Evolutionary conservation across 2,113 vertebrate genomes (phyloP).

Genomic region (Spheniscus mendiculus): DNA sequence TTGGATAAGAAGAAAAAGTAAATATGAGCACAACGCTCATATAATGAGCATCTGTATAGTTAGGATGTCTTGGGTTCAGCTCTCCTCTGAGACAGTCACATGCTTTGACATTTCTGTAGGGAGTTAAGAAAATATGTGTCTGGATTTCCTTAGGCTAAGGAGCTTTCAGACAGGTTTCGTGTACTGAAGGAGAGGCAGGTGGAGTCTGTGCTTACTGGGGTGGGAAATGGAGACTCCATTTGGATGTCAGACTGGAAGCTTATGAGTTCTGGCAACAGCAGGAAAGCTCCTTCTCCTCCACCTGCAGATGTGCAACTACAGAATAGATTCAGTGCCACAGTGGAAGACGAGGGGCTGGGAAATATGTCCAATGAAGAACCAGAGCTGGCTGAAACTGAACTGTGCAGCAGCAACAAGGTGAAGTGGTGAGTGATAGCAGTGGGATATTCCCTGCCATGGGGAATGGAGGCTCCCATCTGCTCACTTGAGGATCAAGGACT

Average conservation of each 20-base stretch:
- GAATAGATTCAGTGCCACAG: not conserved
- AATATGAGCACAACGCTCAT: not conserved
- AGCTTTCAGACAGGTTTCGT: not conserved
- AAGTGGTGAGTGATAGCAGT: not conserved
- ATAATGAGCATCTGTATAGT: not conserved
- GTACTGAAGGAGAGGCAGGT: not conserved
- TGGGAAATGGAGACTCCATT: not conserved
- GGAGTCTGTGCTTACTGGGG: not conserved
- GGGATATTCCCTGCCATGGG: not conserved
- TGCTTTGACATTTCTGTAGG: not conserved
- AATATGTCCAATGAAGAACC: not conserved
- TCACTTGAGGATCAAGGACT: too few species aligned
- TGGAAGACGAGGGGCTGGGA: not conserved
- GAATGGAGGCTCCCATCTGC: too few species aligned
- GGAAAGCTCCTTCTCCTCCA: not conserved
- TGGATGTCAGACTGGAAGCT: not conserved
- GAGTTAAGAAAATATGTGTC: not conserved
- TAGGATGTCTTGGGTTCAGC: not conserved
- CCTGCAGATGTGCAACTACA: not conserved
- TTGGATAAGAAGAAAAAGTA: not conserved
- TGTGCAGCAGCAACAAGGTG: not conserved
- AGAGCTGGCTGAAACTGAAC: not conserved
- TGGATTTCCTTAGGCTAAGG: not conserved
- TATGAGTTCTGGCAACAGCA: not conserved
- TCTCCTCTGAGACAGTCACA: not conserved